Base-by-base conservation (phyloP, 2,113 vertebrate species). In the Percopsis transmontana region DNA sequence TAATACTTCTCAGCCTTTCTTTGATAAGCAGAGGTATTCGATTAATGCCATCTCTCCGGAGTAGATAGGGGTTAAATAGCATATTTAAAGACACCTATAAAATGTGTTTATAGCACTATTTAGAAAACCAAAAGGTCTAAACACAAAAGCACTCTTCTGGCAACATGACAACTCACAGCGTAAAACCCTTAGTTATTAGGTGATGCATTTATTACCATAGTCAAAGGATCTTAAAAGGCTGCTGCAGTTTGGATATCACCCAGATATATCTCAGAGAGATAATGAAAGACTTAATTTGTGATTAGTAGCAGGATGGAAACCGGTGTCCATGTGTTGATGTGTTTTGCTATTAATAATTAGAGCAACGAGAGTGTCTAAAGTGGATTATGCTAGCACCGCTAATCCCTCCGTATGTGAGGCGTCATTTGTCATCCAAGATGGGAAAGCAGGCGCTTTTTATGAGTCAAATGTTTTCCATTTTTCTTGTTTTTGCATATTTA, bases 281-380 rank as follows among this genome's bases (percentile, higher is more conserved):
- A 74, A 89, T 76, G 58, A 87, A 70, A 50, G 45, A 84, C 66
- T 85, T 72, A 54, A 73, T 88, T 85, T 88, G 71, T 64, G 72
- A 84, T 90, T 71, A 79, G 71, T 61, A 62, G 59, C 51, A 56
- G 48, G 53, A 66, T 60, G 20, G 70, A 70, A 70, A 78, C 73
- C 67, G 63, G 54, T 82, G 58, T 82, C 80, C 64, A 39, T 85
- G 69, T 78, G 81, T 72, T 73, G 58, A 70, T 71, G 68, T 86
- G 72, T 58, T 75, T 82, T 86, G 53, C 81, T 85, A 86, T 86
- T 81, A 87, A 89, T 88, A 87, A 68, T 71, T 76, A 67, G 82
- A 74, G 60, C 82, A 76, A 77, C 81, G 76, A 85, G 77, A 68
- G 42, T 39, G 58, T 45, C 62, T 75, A 74, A 76, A 87, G 84